Base-by-base conservation (phyloP, 1,140 invertebrate species). In the Brachionus asplanchnoidis region DNA sequence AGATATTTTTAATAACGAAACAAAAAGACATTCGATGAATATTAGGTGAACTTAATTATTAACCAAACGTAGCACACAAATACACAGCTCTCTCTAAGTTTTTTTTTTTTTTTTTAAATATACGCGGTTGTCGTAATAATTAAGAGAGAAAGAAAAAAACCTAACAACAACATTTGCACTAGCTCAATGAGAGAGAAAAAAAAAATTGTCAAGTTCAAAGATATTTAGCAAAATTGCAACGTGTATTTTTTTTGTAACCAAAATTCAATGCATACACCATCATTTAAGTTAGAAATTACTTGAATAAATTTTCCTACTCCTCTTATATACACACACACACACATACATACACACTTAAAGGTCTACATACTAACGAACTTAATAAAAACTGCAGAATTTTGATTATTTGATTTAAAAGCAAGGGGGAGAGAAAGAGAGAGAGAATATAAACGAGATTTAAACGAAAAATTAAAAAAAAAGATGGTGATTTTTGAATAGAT, bases 401-500 rank as follows among this genome's bases (percentile, higher is more conserved):
- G 6, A 17, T 17, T 20, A 20, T 60, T 60, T 60, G 17, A 68
- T 36, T 36, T 36, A 66, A 66, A 28, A 12, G 60, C 17, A 68
- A 32, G 1, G 12, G n/a, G 5, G 12, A 8, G 5, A 32, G 14
- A 28, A 26, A 11, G 11, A 68, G 26, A 68, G 20, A 73, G 42
- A 73, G 42, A 14, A 36, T 46, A 40, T 20, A 20, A 42, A 42
- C 9, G 68, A 42, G 68, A 73, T n/a, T 42, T 36, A 36, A 6
- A 36, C 1, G 6, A 36, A 36, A 6, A 32, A 36, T 4, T 5
- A 32, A 20, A 20, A 42, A 32, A 14, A 68, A 73, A 73, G 68
- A 42, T 73, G 68, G 68, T 73, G 68, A 73, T 68, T 68, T 68
- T 73, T 73, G 4, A 40, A 73, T 42, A 73, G 32, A 73, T 20